Evolutionary conservation across 2,888 invertebrate species (phyloP), one percentile per base, ranked within the genome.

Genomic region (Drosophila longiperda): DNA sequence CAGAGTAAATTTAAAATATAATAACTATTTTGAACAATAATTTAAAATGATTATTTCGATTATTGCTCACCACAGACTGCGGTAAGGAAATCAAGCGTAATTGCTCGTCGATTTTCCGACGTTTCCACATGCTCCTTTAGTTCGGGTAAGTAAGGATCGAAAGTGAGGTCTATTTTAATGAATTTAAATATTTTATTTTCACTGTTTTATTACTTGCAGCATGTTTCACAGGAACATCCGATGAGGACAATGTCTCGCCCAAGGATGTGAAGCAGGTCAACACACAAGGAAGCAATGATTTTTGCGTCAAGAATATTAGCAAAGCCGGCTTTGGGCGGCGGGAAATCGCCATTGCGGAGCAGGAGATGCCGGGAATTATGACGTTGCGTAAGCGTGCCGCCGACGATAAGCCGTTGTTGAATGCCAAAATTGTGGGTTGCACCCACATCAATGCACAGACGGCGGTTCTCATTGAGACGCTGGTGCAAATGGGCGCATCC

Each of bases 331-430:
- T 98, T 92, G 99, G 99, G 0, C 94, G 99, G 57, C 93, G 98
- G 55, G 99, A 99, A 94, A 99, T 99, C 73, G 98, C 99, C 94
- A 99, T 99, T 74, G 99, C 99, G 0, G 98, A 99, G 91, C 98
- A 98, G 94, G 99, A 99, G 94, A 99, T 99, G 99, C 98, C 99
- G 0, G 99, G 99, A 0, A 97, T 99, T 74, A 97, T 99, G 96
- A 98, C 98, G 0, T 93, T 99, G 79, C 94, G 99, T 50, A 97
- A 97, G 87, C 94, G 98, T 74, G 98, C 99, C 1, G 95, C 96
- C 50, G 97, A 98, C 52, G 99, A 99, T 91, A 98, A 98, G 91
- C 99, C 99, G 0, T 93, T 99, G 84, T 97, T 96, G 91, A 97
- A 98, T 91, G 98, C 99, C 5, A 97, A 97, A 94, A 97, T 98